phyloP scores from a whole-genome alignment of 2,888 invertebrate genomes.

The Tenthredo distinguenda region DNA sequence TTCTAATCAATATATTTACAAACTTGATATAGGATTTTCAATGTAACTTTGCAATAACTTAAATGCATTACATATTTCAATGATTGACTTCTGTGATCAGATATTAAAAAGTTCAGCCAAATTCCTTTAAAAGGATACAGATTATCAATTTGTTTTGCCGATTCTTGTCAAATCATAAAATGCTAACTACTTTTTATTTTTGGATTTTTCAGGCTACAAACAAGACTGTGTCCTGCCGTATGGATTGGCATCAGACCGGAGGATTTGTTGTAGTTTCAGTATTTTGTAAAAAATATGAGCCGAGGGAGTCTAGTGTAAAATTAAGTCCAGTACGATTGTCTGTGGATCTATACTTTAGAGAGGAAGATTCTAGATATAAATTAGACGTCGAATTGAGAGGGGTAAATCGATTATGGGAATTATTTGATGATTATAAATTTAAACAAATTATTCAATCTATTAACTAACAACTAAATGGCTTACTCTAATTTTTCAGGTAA shows the following conservation, averaged over 20 bases:
- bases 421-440: background rate
- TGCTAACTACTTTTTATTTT: background rate
- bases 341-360: slow-evolving; percentile 88
- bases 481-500: slow-evolving; percentile 81
- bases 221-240: slow-evolving; percentile 86
- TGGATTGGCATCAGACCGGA: slow-evolving; percentile 98
- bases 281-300: slow-evolving; percentile 94
- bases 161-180: background rate
- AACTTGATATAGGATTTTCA: slow-evolving; percentile 39
- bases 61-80: slow-evolving; percentile 14
- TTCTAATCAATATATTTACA: background rate
- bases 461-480: background rate
- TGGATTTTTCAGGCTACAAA: slow-evolving; percentile 79
- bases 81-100: background rate
- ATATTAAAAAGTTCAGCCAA: background rate
- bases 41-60: background rate
- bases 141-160: background rate
- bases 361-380: slow-evolving; percentile 87
- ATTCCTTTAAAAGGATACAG: background rate
- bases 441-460: slow-evolving; percentile 39
- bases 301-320: slow-evolving; percentile 86
- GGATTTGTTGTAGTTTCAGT: slow-evolving; percentile 91
- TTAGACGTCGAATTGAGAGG: slow-evolving; percentile 90
- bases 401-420: slow-evolving; percentile 79
- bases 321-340: slow-evolving; percentile 91